Evolutionary conservation across 2,797 vertebrate species (phyloP).

Genomic region (Manis crassicaudata): DNA sequence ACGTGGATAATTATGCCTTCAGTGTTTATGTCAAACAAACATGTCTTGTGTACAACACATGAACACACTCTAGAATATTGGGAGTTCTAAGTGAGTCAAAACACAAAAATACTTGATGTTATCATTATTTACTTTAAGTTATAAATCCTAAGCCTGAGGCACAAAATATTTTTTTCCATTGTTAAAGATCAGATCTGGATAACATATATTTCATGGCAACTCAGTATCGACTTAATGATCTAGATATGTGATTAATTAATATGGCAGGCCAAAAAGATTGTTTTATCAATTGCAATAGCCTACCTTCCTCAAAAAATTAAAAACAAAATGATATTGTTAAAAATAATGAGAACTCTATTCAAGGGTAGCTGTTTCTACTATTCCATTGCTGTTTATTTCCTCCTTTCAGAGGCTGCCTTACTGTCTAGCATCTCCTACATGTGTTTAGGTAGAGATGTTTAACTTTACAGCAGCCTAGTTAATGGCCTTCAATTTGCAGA

Average conservation of each 20-base stretch:
- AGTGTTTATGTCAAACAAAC: neutral
- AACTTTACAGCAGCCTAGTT: neutral
- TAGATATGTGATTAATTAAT: neutral
- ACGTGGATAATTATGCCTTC: neutral
- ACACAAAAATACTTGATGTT: neutral
- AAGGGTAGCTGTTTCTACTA: neutral
- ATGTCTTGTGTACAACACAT: neutral
- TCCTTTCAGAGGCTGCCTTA: neutral
- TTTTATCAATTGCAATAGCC: neutral
- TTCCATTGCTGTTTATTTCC: neutral
- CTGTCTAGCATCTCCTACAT: neutral
- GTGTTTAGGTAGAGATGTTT: neutral
- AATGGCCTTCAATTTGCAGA: neutral
- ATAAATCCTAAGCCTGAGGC: neutral
- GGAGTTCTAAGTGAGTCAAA: neutral
- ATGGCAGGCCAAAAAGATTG: neutral
- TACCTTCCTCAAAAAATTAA: neutral
- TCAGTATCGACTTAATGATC: neutral
- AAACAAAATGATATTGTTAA: neutral
- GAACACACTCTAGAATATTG: neutral
- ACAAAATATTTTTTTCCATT: neutral
- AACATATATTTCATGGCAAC: neutral
- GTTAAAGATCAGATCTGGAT: neutral
- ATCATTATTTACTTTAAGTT: conserved; percentile 14
- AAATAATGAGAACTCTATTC: neutral